Evolutionary conservation across 2,888 invertebrate species (phyloP).

Genomic region (Drosophila mercatorum): DNA sequence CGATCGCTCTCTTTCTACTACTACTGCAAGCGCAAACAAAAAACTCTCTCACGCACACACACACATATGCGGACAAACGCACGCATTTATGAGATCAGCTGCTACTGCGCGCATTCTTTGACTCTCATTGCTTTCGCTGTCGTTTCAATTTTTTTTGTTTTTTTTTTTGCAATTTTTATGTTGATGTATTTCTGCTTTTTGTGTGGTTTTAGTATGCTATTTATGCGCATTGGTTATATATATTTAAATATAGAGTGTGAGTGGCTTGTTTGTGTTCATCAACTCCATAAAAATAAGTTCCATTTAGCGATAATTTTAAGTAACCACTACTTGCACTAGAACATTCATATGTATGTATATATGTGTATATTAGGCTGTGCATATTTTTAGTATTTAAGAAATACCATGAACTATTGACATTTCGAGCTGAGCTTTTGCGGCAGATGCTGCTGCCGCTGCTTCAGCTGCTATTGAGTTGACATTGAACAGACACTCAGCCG

Average conservation of each 20-base stretch:
- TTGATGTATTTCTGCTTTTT: background rate
- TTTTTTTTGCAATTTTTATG: constrained; percentile 12
- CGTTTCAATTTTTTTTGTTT: constrained; percentile 15
- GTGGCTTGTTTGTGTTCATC: background rate
- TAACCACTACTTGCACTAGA: constrained; percentile 4
- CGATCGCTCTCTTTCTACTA: constrained; percentile 14
- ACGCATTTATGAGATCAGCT: constrained; percentile 38
- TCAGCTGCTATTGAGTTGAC: constrained; percentile 32
- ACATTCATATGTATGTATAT: background rate
- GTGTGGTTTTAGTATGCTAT: background rate
- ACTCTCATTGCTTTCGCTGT: constrained; percentile 37
- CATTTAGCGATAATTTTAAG: constrained; percentile 17
- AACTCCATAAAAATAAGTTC: background rate
- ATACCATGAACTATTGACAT: constrained; percentile 64
- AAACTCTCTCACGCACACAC: background rate
- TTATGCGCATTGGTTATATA: background rate
- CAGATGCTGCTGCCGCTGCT: constrained; percentile 3
- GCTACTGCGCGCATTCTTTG: constrained; percentile 30
- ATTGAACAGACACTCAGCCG: constrained; percentile 36
- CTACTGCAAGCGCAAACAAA: constrained; percentile 10
- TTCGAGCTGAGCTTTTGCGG: constrained; percentile 32
- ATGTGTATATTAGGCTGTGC: background rate
- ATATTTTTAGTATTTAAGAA: constrained; percentile 3
- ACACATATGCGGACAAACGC: background rate
- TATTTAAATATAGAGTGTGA: background rate